Base-by-base conservation (phyloP, 35 echinoderm and acorn worm species). In the Amphiura filiformis region DNA sequence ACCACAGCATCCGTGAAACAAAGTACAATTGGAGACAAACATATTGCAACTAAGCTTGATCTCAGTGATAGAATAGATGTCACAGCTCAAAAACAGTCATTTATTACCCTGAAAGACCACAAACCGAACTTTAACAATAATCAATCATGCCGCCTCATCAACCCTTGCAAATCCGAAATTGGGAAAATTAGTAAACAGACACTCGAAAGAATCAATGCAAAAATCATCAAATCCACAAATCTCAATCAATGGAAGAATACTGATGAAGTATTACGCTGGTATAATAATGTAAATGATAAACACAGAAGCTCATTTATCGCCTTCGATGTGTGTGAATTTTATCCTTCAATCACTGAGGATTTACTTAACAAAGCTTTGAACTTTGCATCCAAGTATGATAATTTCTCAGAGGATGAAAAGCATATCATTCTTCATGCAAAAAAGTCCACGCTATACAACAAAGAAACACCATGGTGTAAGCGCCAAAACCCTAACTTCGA, bases 241-340 rank as follows among this genome's bases (percentile, higher is more conserved):
- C 39, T 84, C 7, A 84, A 84, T 47, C 42, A 84, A 56, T 84
- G 82, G 82, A 56, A 49, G 20, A 84, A 35, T 38, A 56, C 82
- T 4, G 36, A 0, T 0, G 83, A 47, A 1, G 83, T 85, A 22
- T 0, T 85, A 0, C 33, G 70, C 17, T 85, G 83, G 83, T 85
- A 35, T 33, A 85, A 85, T 13, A 76, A 37, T 1, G 65, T 76
- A 3, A 11, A 57, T 30, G 14, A 35, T 1, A 85, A 76, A 36
- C 11, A 70, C 0, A 75, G 37, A 23, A 22, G 14, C 4, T 65
- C 57, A 5, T 85, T 85, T 57, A 38, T 85, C 26, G 36, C 0
- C 1, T 85, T 85, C 23, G 83, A 85, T n/a, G n/a, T n/a, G n/a
- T n/a, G n/a, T n/a, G n/a, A n/a, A n/a, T n/a, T n/a, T n/a, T n/a